Conservation (phyloP, 2,888 invertebrate genomes). For the Drosophila leonis region DNA sequence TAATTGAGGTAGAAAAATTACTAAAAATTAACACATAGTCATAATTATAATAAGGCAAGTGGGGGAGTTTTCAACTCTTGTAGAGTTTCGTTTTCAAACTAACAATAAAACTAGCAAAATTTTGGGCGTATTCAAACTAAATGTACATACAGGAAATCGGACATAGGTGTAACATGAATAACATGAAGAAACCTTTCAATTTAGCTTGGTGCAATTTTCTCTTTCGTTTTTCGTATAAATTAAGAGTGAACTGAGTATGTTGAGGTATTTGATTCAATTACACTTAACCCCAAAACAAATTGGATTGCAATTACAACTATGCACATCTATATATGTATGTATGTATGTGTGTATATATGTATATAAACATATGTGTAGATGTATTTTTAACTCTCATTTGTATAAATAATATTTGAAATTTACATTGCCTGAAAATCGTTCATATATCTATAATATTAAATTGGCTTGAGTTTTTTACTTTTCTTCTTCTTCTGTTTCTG, state of each 20-base stretch:
- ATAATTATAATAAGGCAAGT: slow-evolving; percentile 75
- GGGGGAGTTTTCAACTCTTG: slow-evolving; percentile 63
- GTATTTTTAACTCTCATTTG: slow-evolving; percentile 28
- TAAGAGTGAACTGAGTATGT: slow-evolving; percentile 58
- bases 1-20: slow-evolving; percentile 80
- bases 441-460: slow-evolving; percentile 4
- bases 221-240: slow-evolving; percentile 15
- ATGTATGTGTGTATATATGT: slow-evolving; percentile 18
- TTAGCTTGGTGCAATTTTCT: slow-evolving; percentile 6
- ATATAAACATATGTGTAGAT: slow-evolving; percentile 20
- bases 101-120: slow-evolving; percentile 68
- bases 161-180: slow-evolving; percentile 14
- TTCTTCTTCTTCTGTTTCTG: background rate
- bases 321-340: slow-evolving; percentile 6
- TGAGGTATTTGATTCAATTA: slow-evolving; percentile 75
- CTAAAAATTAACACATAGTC: slow-evolving; percentile 79
- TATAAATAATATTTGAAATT: slow-evolving; percentile 46
- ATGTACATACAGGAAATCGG: slow-evolving; percentile 45
- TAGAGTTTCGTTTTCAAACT: slow-evolving; percentile 67
- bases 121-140: slow-evolving; percentile 45
- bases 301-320: slow-evolving; percentile 31
- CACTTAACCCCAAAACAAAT: slow-evolving; percentile 33
- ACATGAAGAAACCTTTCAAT: slow-evolving; percentile 43
- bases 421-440: slow-evolving; percentile 45
- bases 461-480: slow-evolving; percentile 5